Conservation (phyloP, 2,113 vertebrate genomes). For the Proterorhinus semilunaris region DNA sequence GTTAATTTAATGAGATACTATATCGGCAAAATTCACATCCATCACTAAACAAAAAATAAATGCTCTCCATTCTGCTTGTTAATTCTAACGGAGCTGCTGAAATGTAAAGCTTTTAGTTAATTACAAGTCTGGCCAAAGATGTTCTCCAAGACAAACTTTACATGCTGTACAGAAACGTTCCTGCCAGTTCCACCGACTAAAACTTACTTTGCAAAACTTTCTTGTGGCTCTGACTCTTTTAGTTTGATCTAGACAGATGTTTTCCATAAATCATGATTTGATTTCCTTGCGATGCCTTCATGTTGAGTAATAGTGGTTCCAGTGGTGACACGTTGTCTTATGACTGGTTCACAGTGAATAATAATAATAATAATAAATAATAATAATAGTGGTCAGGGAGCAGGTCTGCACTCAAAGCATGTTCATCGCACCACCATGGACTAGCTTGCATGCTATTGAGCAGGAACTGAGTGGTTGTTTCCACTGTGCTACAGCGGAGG, state of each 20-base stretch:
- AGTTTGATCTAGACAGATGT: neutral
- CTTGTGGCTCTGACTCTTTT: neutral
- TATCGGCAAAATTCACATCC: neutral
- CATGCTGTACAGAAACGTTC: neutral
- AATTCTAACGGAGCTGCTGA: neutral
- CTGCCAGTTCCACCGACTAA: neutral
- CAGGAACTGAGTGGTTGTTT: too few relatives aligned
- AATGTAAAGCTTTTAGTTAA: neutral
- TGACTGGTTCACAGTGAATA: too few relatives aligned
- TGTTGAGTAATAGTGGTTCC: too few relatives aligned
- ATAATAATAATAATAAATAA: too few relatives aligned
- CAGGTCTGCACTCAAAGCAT: too few relatives aligned
- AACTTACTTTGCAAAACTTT: neutral
- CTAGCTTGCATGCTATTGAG: too few relatives aligned
- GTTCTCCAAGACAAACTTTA: conserved; percentile 4
- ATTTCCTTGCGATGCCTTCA: too few relatives aligned
- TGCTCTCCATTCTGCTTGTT: neutral
- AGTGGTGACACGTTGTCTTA: too few relatives aligned
- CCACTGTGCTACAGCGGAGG: too few relatives aligned
- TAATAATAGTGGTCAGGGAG: too few relatives aligned
- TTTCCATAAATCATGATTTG: neutral
- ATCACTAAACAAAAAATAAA: neutral
- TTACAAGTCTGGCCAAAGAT: conserved; percentile 1
- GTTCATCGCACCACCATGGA: too few relatives aligned
- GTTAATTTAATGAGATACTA: too few relatives aligned